Evolutionary conservation across 2,888 invertebrate genomes (phyloP).

Genomic region (Gymnoscelis rufifasciata): DNA sequence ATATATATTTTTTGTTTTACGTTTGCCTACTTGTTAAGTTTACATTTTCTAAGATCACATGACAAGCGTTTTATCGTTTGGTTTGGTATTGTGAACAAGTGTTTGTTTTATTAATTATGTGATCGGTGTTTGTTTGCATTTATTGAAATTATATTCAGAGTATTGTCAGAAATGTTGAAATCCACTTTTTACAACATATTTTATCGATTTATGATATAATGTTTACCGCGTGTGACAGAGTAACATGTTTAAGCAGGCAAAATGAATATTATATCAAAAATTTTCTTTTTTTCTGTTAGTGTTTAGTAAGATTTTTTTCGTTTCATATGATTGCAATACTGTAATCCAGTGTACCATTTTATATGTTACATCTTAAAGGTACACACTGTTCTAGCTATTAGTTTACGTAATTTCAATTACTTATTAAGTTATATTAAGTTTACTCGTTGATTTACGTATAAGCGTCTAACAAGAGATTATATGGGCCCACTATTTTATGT

Average conservation of each 20-base stretch:
- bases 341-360: too few relatives aligned
- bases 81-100: constrained; percentile 11
- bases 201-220: too few relatives aligned
- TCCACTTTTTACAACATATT: too few relatives aligned
- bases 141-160: constrained; percentile 33
- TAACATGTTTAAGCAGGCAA: too few relatives aligned
- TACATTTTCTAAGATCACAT: constrained; percentile 10
- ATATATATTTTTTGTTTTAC: background rate
- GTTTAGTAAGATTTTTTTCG: too few relatives aligned
- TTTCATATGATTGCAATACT: too few relatives aligned
- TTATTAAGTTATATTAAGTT: constrained; percentile 8
- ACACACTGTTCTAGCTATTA: constrained; percentile 1
- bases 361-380: background rate
- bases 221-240: too few relatives aligned
- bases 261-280: too few relatives aligned
- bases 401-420: constrained; percentile 11
- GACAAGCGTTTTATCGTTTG: constrained; percentile 12
- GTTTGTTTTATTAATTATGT: constrained; percentile 25
- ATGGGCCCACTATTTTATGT: constrained; percentile 14
- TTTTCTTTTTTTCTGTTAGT: too few relatives aligned
- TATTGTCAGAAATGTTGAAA: background rate
- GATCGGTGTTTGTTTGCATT: constrained; percentile 60
- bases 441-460: constrained; percentile 11
- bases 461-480: constrained; percentile 18
- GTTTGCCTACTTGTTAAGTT: constrained; percentile 17